phyloP scores from a whole-genome alignment of 2,113 vertebrate species.

The Labeo rohita region DNA sequence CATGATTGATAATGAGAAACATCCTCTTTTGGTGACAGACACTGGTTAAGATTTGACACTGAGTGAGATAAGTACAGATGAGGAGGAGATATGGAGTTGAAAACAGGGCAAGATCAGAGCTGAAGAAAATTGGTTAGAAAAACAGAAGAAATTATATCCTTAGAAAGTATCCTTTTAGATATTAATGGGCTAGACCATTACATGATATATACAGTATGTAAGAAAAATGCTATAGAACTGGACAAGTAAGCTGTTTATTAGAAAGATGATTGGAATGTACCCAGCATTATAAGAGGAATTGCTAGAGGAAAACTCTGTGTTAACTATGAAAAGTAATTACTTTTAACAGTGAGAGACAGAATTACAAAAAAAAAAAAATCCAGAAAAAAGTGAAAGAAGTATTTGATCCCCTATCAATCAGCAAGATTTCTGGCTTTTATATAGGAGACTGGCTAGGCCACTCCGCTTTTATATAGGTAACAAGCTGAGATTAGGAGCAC shows the following conservation, averaged over 20 bases:
- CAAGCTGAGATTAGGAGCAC: too few relatives aligned
- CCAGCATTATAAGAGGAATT: not conserved
- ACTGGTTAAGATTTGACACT: not conserved
- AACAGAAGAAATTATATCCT: too few relatives aligned
- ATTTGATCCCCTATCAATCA: too few relatives aligned
- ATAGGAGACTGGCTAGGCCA: too few relatives aligned
- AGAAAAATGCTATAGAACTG: not conserved
- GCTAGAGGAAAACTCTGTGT: too few relatives aligned
- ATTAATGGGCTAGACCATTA: not conserved
- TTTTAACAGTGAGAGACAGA: too few relatives aligned
- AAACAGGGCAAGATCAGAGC: not conserved
- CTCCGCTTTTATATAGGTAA: too few relatives aligned
- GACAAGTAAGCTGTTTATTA: not conserved
- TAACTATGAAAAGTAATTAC: too few relatives aligned
- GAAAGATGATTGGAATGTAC: not conserved
- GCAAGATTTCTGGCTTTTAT: too few relatives aligned
- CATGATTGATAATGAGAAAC: not conserved
- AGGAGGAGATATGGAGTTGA: not conserved
- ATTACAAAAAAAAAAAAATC: too few relatives aligned
- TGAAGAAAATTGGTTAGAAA: not conserved
- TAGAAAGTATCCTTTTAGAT: too few relatives aligned
- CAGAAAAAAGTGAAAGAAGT: too few relatives aligned
- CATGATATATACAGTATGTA: not conserved
- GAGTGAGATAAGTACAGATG: not conserved
- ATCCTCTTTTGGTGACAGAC: not conserved